Base-by-base conservation (phyloP, 1,140 invertebrate species). In the Conopomorpha cramerella region DNA sequence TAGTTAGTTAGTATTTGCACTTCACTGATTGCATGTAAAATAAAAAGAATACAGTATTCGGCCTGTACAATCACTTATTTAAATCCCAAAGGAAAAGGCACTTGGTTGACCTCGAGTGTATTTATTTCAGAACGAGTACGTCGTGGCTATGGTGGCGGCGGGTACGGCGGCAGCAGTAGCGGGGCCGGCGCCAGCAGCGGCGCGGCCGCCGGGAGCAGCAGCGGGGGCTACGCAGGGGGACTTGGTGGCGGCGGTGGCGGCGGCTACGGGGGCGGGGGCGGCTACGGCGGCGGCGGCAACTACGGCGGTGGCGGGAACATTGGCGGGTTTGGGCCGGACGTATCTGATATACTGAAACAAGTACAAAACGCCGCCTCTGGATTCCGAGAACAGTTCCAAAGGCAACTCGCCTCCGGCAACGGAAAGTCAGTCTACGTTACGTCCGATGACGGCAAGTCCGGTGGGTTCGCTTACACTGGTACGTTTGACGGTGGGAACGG, bases 121-220 rank as follows among this genome's bases (percentile, higher is more conserved):
- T 30, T 36, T 25, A 33, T 26, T 34, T 35, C 37, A 68, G 64
- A 72, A 18, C 76, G 80, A 38, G 62, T 79, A 8, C 72, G 77
- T 36, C 58, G 64, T n/a, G 41, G 58, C n/a, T 34, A 36, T 26
- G 47, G 47, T 11, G 48, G 43, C 25, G 62, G 68, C 18, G 67
- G 67, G 8, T 61, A 62, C 2, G 56, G 44, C 14, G 36, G 33
- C 8, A 51, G 45, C 6, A 56, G 59, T 35, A 47, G 55, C 8
- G 49, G 48, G 8, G 51, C 47, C 8, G 53, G 49, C 2, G 49
- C 50, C 2, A 51, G 39, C 6, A 33, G 39, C 2, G 43, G 43
- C 8, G 49, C 49, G n/a, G 49, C 32, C 0, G 51, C 50, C 10
- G 39, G 54, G 8, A 55, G 52, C 1, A 51, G 42, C 4, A 51